Conservation (phyloP, 2,113 vertebrate genomes). For the Sinocyclocheilus maitianheensis region DNA sequence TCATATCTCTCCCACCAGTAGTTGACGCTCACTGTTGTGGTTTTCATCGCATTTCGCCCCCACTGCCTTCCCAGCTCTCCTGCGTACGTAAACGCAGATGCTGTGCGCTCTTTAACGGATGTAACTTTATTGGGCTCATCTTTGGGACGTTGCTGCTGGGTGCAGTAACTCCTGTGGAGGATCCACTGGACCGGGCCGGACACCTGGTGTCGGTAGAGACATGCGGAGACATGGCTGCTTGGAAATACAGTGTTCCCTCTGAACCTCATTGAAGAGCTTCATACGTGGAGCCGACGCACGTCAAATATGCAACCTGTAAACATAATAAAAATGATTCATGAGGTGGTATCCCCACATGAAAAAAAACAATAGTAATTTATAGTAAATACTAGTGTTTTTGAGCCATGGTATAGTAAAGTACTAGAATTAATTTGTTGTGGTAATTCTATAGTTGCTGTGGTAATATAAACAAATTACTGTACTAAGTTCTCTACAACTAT, state of each 20-base stretch:
- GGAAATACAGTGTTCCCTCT: slow-evolving; percentile 63
- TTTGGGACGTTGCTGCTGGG: slow-evolving; percentile 62
- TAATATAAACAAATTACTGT: too few species aligned
- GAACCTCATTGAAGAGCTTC: slow-evolving; percentile 72
- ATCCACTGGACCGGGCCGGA: slow-evolving; percentile 61
- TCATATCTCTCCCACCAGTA: slow-evolving; percentile 92
- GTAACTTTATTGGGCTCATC: slow-evolving; percentile 63
- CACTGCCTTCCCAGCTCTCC: slow-evolving; percentile 73
- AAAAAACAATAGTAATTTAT: too few species aligned
- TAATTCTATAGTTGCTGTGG: too few species aligned
- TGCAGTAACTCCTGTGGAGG: slow-evolving; percentile 71
- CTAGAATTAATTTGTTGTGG: too few species aligned
- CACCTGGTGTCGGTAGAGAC: slow-evolving; percentile 57
- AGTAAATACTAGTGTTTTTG: too few species aligned
- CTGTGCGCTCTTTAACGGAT: slow-evolving; percentile 58
- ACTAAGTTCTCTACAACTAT: too few species aligned
- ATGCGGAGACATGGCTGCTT: slow-evolving; percentile 67
- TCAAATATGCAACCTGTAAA: slow-evolving; percentile 32
- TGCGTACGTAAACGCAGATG: slow-evolving; percentile 67
- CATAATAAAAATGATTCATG: background rate
- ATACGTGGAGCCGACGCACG: background rate
- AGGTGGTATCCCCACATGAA: too few species aligned
- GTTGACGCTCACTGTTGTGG: slow-evolving; percentile 69
- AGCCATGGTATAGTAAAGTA: too few species aligned
- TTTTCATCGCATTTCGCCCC: slow-evolving; percentile 74